These are phyloP conservation scores for Troglohyphantes excavatus DNA, from an alignment of 2,888 invertebrate species.

Conservation along the genomic window DNA sequence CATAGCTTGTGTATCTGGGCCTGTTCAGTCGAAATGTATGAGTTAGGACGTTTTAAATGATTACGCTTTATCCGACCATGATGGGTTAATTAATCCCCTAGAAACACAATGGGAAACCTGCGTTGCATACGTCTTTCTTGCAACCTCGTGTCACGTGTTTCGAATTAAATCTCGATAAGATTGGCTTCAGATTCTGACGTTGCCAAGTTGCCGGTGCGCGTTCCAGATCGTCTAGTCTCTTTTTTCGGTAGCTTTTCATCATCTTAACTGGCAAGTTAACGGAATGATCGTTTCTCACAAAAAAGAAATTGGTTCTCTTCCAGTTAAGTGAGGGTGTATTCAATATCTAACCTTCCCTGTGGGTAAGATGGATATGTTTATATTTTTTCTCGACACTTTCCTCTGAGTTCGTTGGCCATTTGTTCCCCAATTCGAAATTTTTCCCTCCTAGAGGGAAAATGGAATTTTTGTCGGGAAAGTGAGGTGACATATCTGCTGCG, in stretches of 20 bases:
- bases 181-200: too few relatives aligned
- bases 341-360: neutral
- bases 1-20: too few relatives aligned
- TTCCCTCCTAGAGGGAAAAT: neutral
- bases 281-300: neutral
- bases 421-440: slow-evolving; percentile 3
- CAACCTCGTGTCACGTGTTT: too few relatives aligned
- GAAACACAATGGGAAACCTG: too few relatives aligned
- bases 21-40: too few relatives aligned
- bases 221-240: neutral
- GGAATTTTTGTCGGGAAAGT: neutral
- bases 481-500: slow-evolving; percentile 9
- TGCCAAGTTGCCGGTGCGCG: too few relatives aligned
- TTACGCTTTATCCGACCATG: too few relatives aligned
- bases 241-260: neutral
- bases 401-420: slow-evolving; percentile 44
- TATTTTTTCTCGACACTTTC: neutral
- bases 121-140: too few relatives aligned
- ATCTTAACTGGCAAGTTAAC: slow-evolving; percentile 19
- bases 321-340: neutral
- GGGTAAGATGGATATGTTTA: slow-evolving; percentile 15
- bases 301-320: slow-evolving; percentile 18
- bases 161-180: too few relatives aligned
- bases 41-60: too few relatives aligned
- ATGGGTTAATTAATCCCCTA: too few relatives aligned